Base-by-base conservation (phyloP, 2,888 invertebrate genomes). In the Philopedon plagiatum region DNA sequence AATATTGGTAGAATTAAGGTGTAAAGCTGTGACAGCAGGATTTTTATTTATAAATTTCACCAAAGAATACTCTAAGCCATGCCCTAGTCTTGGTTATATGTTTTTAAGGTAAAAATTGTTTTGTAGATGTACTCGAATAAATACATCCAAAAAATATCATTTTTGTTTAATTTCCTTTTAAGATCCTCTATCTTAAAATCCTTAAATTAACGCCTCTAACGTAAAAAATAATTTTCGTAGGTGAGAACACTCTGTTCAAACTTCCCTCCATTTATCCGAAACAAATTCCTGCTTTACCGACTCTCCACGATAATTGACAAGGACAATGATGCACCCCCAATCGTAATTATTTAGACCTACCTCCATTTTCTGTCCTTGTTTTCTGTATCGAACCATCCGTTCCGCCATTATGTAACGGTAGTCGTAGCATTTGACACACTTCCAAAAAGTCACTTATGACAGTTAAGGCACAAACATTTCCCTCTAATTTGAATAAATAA, bases 381-480 rank as follows among this genome's bases (percentile, higher is more conserved):
- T 11, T 9, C 7, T 58, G 8, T 11, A 19, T n/a, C 13, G 34
- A 11, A 34, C n/a, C 1, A 1, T 8, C 0, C 7, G 5, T 13
- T 13, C 2, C 4, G 7, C 26, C 13, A 13, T 23, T 7, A 13
- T 23, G 26, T n/a, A 13, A 64, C 76, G 74, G 71, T 71, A 57
- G 70, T 78, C 78, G 57, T 68, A 79, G 79, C 71, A 39, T 75
- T 77, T 81, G 82, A 80, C 81, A 81, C 78, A 81, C 75, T 78
- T 81, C 71, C 39, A 61, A 72, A 78, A 79, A 78, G 77, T 79
- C 79, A 79, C 78, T 77, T 80, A 78, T 80, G 80, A 80, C 81
- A 82, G 80, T 81, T 81, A 77, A 77, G 78, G 79, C 80, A 80
- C 76, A 80, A 76, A 78, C 76, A 77, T 71, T 77, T 76, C 75